phyloP scores from a whole-genome alignment of 92 coral and sea anemone species.

The Epizoanthus fatuus region DNA sequence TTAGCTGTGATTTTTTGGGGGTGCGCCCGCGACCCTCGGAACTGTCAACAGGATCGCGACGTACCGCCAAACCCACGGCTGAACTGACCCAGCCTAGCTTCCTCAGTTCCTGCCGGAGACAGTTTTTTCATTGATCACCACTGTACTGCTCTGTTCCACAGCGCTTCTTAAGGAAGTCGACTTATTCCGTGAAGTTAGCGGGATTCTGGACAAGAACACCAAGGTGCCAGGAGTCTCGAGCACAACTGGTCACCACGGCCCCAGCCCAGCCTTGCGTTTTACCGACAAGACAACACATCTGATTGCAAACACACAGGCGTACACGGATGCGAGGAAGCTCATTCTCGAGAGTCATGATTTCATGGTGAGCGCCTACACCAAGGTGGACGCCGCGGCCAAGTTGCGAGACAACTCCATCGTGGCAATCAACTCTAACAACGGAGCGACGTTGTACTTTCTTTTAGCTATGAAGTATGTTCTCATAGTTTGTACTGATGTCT shows the following conservation, averaged over 20 bases:
- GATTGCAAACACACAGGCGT: slow-evolving; percentile 62
- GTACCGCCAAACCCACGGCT: no score
- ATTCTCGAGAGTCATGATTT: slow-evolving; percentile 76
- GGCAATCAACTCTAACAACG: slow-evolving; percentile 61
- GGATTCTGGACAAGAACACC: slow-evolving; percentile 33
- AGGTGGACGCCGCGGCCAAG: slow-evolving; percentile 31
- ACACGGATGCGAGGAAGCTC: slow-evolving; percentile 56
- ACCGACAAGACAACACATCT: slow-evolving; percentile 18
- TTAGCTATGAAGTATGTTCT: slow-evolving; percentile 66
- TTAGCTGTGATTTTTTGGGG: no score
- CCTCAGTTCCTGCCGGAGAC: no score
- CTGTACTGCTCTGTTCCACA: neutral
- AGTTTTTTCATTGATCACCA: no score
- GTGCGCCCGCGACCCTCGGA: no score
- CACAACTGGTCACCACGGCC: slow-evolving; percentile 55
- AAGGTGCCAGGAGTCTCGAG: slow-evolving; percentile 61
- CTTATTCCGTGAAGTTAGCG: slow-evolving; percentile 60
- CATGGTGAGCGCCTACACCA: slow-evolving; percentile 69
- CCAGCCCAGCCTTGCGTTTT: slow-evolving; percentile 63
- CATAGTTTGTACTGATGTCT: no score
- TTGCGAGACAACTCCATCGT: slow-evolving; percentile 60
- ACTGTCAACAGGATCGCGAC: no score
- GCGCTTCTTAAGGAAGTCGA: slow-evolving; percentile 68
- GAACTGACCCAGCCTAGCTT: no score
- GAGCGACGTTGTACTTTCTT: slow-evolving; percentile 40